phyloP scores from a whole-genome alignment of 1,140 invertebrate species.

The Laupala kohalensis region DNA sequence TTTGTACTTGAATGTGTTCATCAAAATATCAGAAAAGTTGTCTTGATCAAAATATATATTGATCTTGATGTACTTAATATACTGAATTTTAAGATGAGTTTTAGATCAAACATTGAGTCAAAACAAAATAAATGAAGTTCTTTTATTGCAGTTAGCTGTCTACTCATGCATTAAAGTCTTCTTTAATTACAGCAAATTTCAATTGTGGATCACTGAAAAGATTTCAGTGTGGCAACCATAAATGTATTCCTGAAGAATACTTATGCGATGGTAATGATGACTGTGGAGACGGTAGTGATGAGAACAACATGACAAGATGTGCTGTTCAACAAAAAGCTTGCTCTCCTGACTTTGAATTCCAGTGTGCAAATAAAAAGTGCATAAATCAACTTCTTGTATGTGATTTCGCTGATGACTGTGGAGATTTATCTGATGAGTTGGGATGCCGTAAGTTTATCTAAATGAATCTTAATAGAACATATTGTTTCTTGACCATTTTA shows the following conservation, averaged over 20 bases:
- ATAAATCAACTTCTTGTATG: slow-evolving; percentile 68
- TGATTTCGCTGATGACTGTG: slow-evolving; percentile 70
- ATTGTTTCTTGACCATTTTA: background rate
- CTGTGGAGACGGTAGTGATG: slow-evolving; percentile 85
- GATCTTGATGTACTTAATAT: background rate
- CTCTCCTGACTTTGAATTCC: slow-evolving; percentile 60
- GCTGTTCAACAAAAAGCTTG: slow-evolving; percentile 54
- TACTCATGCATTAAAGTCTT: too few species aligned
- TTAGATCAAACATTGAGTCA: too few species aligned
- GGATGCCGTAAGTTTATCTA: slow-evolving; percentile 62
- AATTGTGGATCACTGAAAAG: slow-evolving; percentile 64
- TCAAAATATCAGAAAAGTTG: too few species aligned
- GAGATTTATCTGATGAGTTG: slow-evolving; percentile 73
- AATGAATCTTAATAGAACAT: background rate
- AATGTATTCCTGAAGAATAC: slow-evolving; percentile 73
- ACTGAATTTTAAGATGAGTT: background rate
- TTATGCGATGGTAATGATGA: slow-evolving; percentile 78
- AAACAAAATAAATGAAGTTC: too few species aligned
- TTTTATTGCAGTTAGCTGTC: background rate
- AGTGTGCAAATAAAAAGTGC: slow-evolving; percentile 86
- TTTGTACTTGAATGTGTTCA: too few species aligned
- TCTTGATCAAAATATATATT: too few species aligned
- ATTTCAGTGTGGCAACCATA: slow-evolving; percentile 80
- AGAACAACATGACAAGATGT: slow-evolving; percentile 83
- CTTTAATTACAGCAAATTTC: slow-evolving; percentile 46